A percentile compares a stretch with the other conserved stretches of the same genome.
These are phyloP conservation scores for Antrozous pallidus DNA, from an alignment of 2,797 vertebrate genomes.

Conservation along the genomic window DNA sequence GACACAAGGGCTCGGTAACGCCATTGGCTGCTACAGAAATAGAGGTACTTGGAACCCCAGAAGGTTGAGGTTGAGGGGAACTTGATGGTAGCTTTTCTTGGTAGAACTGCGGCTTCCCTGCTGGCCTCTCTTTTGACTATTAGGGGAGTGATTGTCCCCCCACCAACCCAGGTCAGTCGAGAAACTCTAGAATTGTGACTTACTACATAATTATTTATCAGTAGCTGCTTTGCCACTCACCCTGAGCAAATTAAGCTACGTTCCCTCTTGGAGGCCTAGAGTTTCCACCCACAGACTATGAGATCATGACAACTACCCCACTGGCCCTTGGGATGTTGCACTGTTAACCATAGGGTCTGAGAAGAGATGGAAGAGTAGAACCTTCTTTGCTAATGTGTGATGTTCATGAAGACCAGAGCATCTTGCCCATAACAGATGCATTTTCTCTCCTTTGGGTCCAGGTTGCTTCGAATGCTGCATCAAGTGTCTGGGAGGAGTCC, in stretches of 20 bases:
- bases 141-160: not conserved
- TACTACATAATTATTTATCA: not conserved
- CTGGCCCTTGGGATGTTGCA: not conserved
- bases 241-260: not conserved
- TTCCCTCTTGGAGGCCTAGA: not conserved
- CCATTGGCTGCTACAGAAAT: not conserved
- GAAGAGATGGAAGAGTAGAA: not conserved
- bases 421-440: slow-evolving; percentile 30
- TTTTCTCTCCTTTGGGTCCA: slow-evolving; percentile 81
- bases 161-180: not conserved
- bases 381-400: not conserved
- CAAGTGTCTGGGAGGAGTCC: slow-evolving; percentile 98
- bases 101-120: not conserved
- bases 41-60: not conserved
- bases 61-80: not conserved
- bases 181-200: not conserved
- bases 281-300: not conserved
- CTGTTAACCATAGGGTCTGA: not conserved
- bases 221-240: not conserved
- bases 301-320: not conserved
- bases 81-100: not conserved
- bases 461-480: slow-evolving; percentile 99
- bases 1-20: not conserved
- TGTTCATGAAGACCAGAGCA: not conserved
- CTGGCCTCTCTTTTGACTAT: not conserved